A percentile compares a stretch with the other conserved stretches of the same genome.
These are phyloP conservation scores for Falcaria lacertinaria DNA, from an alignment of 2,888 invertebrate species.

Conservation along the genomic window DNA sequence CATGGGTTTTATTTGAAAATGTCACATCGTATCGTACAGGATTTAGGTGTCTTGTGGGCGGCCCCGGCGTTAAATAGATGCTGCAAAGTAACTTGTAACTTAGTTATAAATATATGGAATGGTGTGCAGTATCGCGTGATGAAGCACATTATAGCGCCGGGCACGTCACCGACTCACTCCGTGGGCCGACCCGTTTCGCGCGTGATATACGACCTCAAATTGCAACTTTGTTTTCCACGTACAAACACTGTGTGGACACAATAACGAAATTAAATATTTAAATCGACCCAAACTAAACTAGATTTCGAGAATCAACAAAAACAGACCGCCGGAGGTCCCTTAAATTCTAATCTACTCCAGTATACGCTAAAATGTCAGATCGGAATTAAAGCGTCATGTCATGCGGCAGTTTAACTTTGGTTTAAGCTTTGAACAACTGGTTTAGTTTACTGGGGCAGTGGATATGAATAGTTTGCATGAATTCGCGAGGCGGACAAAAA, in stretches of 20 bases:
- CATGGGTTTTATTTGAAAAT: too few relatives aligned
- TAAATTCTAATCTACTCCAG: neutral
- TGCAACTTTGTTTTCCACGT: conserved; percentile 29
- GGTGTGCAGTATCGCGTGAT: conserved; percentile 62
- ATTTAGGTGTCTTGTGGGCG: too few relatives aligned
- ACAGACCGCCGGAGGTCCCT: neutral
- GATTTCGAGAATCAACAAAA: neutral
- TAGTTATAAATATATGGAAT: conserved; percentile 47
- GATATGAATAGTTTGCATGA: neutral
- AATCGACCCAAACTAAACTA: conserved; percentile 1
- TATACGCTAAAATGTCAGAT: conserved; percentile 1
- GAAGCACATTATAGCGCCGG: conserved; percentile 53
- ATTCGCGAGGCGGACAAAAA: neutral
- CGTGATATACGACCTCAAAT: conserved; percentile 55
- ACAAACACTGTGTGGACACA: conserved; percentile 20
- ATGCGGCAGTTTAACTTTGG: conserved; percentile 1
- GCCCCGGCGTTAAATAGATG: conserved; percentile 16
- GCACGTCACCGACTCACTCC: conserved; percentile 51
- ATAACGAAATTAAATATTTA: conserved; percentile 11
- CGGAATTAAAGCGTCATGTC: conserved; percentile 2
- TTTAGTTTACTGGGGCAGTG: neutral
- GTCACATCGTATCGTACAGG: too few relatives aligned
- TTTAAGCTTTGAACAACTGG: neutral
- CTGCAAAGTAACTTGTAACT: conserved; percentile 26
- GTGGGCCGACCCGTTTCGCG: conserved; percentile 50